Conservation (phyloP, 2,888 invertebrate species). For the Coelogynopora nodosa region DNA sequence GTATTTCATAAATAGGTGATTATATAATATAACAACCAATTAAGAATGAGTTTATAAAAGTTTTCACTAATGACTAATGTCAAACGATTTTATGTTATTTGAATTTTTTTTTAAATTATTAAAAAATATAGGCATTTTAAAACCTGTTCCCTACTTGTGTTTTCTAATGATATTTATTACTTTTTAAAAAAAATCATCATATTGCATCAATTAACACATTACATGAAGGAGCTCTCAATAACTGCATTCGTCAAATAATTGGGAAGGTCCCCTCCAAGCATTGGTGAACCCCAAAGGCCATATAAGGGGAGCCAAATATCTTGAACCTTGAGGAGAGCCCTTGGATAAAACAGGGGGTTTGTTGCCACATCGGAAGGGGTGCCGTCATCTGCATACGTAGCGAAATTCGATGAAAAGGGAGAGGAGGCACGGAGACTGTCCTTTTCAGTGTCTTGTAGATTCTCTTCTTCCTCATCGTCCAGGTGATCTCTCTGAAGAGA, state of each 20-base stretch:
- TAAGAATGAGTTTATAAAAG: too few species aligned
- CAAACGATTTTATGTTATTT: too few species aligned
- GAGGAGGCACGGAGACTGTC: neutral
- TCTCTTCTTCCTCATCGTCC: neutral
- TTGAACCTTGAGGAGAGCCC: neutral
- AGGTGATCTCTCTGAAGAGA: neutral
- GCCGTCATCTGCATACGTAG: neutral
- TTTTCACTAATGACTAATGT: too few species aligned
- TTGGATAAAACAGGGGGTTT: neutral
- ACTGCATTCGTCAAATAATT: neutral
- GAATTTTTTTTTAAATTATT: too few species aligned
- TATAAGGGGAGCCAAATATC: neutral
- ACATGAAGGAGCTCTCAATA: neutral
- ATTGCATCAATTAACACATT: too few species aligned
- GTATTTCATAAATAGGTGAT: too few species aligned
- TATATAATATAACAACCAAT: too few species aligned
- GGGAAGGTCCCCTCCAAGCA: neutral
- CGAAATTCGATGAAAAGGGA: neutral
- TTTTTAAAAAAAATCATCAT: too few species aligned
- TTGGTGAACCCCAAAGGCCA: neutral
- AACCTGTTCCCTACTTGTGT: too few species aligned
- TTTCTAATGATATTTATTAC: too few species aligned
- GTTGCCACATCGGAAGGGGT: neutral
- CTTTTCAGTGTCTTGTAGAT: neutral
- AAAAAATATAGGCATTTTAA: too few species aligned